phyloP scores from a whole-genome alignment of 2,888 invertebrate genomes.

The Pterostichus madidus region DNA sequence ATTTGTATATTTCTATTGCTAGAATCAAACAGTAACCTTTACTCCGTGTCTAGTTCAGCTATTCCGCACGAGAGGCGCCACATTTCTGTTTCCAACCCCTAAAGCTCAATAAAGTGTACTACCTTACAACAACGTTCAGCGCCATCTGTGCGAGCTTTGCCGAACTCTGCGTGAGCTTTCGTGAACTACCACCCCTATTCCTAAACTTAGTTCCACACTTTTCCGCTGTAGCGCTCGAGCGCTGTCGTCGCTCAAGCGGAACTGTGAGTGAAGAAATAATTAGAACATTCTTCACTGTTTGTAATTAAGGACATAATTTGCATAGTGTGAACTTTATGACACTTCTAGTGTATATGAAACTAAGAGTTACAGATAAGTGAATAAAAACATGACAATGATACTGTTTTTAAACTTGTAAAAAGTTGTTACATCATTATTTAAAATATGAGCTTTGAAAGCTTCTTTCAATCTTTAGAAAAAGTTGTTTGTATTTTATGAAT shows the following conservation, averaged over 20 bases:
- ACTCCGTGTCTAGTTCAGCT: neutral
- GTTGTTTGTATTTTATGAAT: no score
- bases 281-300: slow-evolving; percentile 17
- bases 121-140: neutral
- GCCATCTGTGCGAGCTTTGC: slow-evolving; percentile 26
- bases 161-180: slow-evolving; percentile 30
- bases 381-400: slow-evolving; percentile 3
- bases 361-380: neutral
- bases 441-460: no score
- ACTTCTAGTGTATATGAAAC: neutral
- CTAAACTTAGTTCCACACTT: neutral
- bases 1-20: no score
- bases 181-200: neutral
- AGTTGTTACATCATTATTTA: no score
- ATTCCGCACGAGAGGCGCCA: slow-evolving; percentile 22
- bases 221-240: slow-evolving; percentile 10
- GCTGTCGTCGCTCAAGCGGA: neutral
- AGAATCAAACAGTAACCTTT: no score
- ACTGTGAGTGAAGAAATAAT: slow-evolving; percentile 12
- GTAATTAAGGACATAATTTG: slow-evolving; percentile 51
- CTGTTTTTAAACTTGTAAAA: no score
- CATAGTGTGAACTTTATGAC: slow-evolving; percentile 40
- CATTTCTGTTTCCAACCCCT: neutral
- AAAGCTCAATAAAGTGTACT: slow-evolving; percentile 34
- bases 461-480: no score